Conservation (phyloP, 23 tunicate species). For the Oikopleura albicans region DNA sequence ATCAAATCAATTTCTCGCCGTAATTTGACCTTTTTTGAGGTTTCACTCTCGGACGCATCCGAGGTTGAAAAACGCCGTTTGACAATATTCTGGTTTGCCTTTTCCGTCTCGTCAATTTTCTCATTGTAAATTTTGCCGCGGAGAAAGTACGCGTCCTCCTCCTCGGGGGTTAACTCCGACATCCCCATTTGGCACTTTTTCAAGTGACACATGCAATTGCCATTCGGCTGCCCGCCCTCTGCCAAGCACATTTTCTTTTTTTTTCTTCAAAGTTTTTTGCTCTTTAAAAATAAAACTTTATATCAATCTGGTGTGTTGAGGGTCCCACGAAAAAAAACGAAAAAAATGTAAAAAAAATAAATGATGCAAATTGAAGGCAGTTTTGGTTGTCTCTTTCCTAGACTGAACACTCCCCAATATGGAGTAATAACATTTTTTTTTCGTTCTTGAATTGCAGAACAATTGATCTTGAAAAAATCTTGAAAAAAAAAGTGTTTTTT, state of each 20-base stretch:
- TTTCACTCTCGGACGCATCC: neutral
- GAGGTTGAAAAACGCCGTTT: neutral
- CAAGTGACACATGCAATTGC: neutral
- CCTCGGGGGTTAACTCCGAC: neutral
- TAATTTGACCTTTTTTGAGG: slow-evolving; percentile 29
- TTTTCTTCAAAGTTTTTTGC: no score
- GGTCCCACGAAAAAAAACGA: no score
- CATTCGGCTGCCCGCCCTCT: neutral
- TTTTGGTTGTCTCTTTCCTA: no score
- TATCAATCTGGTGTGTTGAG: no score
- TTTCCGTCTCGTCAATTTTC: neutral
- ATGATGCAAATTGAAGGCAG: no score
- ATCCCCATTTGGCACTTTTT: neutral
- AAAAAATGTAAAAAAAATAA: no score
- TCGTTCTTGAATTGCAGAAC: no score
- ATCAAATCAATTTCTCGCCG: slow-evolving; percentile 64
- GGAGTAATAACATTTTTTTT: no score
- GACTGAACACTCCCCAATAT: no score
- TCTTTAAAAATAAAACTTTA: no score
- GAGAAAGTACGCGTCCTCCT: neutral
- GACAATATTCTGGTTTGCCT: neutral
- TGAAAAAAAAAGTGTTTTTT: no score
- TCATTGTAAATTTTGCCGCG: neutral
- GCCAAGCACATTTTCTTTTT: neutral
- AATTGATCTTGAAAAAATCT: no score